Conservation (phyloP, 2,888 invertebrate species). For the Pollenia griseotomentosa region DNA sequence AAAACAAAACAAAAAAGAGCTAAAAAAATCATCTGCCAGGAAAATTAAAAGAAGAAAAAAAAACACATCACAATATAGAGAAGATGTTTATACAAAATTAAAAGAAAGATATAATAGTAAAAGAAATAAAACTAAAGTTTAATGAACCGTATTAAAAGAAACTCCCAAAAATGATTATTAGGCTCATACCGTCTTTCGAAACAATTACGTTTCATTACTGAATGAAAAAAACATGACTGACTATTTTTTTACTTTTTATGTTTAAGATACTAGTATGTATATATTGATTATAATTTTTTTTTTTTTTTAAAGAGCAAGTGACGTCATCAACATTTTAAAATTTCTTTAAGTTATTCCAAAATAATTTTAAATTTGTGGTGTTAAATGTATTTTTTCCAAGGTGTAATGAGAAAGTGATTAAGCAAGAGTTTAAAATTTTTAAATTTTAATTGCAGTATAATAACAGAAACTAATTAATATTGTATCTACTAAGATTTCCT, state of each 20-base stretch:
- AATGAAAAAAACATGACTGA: conserved; percentile 8
- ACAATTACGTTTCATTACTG: conserved; percentile 38
- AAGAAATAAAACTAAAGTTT: conserved; percentile 52
- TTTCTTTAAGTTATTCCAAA: background rate
- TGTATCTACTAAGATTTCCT: no score
- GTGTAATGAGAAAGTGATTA: no score
- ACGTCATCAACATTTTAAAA: conserved; percentile 22
- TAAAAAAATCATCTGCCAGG: conserved; percentile 2
- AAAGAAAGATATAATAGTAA: conserved; percentile 11
- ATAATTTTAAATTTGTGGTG: no score
- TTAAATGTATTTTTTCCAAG: no score
- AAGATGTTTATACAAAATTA: conserved; percentile 4
- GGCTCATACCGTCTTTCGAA: conserved; percentile 24
- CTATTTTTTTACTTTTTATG: background rate
- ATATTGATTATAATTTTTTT: background rate
- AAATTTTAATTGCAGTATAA: no score
- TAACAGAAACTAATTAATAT: no score
- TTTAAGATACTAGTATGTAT: background rate
- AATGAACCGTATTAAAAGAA: conserved; percentile 59
- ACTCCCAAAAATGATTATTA: conserved; percentile 25
- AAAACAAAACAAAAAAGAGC: conserved; percentile 4
- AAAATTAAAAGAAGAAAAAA: conserved; percentile 13
- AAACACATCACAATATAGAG: background rate
- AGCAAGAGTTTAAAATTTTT: no score
- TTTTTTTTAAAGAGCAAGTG: background rate